These are phyloP conservation scores for Drosophila silvestris DNA, from an alignment of 2,888 invertebrate species.

Conservation along the genomic window DNA sequence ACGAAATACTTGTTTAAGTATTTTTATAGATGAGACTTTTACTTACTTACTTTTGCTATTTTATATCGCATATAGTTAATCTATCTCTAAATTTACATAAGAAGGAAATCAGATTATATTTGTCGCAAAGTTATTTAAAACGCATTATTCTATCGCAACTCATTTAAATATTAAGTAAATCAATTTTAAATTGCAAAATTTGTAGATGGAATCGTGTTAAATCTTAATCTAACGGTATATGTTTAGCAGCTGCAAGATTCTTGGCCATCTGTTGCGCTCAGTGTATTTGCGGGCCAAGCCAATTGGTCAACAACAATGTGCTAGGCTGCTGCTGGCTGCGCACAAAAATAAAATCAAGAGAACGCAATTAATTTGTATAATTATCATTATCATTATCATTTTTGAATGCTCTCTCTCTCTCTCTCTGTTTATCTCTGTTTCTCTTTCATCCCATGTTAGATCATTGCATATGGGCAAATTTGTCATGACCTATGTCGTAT, in stretches of 20 bases:
- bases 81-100: background rate
- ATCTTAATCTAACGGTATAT: background rate
- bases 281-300: background rate
- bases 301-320: slow-evolving; percentile 6
- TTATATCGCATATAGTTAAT: background rate
- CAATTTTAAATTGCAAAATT: background rate
- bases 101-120: background rate
- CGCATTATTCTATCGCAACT: background rate
- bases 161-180: background rate
- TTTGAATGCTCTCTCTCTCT: background rate
- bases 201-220: background rate
- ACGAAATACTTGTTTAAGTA: background rate
- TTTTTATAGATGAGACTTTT: background rate
- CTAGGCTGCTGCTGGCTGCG: background rate
- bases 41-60: slow-evolving; percentile 8
- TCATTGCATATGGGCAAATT: slow-evolving; percentile 2
- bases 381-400: background rate
- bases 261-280: background rate
- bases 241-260: background rate
- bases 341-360: background rate
- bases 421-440: no score
- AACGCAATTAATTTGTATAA: slow-evolving; percentile 10
- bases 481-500: background rate
- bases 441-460: background rate
- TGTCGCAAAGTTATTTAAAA: background rate